phyloP scores from a whole-genome alignment of 2,797 vertebrate genomes.

The Pangasius mekongensis region DNA sequence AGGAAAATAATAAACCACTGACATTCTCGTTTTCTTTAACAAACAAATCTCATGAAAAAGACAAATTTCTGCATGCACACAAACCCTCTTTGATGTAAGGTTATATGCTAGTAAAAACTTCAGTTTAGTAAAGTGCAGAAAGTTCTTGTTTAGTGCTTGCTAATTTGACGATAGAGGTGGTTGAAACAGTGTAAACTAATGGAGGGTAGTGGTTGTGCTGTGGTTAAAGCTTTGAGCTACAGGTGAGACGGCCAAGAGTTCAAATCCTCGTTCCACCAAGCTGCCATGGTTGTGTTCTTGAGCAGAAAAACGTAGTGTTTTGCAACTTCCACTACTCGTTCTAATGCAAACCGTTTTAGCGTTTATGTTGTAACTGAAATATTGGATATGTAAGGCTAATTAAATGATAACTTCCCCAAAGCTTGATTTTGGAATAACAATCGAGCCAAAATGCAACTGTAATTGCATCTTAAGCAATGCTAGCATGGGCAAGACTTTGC shows the following conservation, averaged over 20 bases:
- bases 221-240: background rate
- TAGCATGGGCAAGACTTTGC: background rate
- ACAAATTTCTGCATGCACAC: background rate
- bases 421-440: background rate
- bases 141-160: background rate
- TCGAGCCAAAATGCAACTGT: background rate
- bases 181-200: background rate
- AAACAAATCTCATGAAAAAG: constrained; percentile 24
- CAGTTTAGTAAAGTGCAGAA: background rate
- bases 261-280: background rate
- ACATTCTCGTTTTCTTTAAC: constrained; percentile 57
- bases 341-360: background rate
- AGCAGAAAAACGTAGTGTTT: background rate
- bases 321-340: background rate
- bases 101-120: background rate
- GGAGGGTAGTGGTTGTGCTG: background rate
- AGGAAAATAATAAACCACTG: background rate
- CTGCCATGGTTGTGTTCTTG: background rate
- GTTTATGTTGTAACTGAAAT: background rate
- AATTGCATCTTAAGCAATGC: background rate
- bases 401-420: background rate
- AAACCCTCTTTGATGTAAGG: background rate
- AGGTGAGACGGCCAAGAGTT: background rate
- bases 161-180: background rate
- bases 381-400: background rate